Percentiles rank a stretch among this genome's conserved stretches.
Conservation (phyloP, 1,140 invertebrate genomes). For the Micrasema minimum region DNA sequence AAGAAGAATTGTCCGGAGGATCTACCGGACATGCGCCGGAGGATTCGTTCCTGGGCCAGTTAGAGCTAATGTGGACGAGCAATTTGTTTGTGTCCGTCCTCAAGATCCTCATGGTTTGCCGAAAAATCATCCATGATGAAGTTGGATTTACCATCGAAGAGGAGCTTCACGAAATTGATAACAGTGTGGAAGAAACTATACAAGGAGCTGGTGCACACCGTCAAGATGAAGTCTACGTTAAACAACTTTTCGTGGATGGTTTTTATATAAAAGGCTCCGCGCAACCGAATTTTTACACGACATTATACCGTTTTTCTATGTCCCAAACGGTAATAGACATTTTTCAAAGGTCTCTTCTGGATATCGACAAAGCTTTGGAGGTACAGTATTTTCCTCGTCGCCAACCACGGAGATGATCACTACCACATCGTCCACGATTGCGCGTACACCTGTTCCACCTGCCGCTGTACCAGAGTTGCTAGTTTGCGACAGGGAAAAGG, state of each 20-base stretch:
- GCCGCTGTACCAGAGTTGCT: neutral
- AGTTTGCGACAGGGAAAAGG: neutral
- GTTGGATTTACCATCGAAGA: neutral
- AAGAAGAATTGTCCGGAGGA: no score
- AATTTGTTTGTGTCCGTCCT: no score
- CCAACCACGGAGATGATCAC: neutral
- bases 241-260: neutral
- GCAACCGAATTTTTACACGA: neutral
- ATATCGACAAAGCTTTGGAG: neutral
- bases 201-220: neutral
- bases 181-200: neutral
- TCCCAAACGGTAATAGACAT: no score
- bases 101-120: no score
- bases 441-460: neutral
- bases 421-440: constrained; percentile 1
- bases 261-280: neutral
- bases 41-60: no score
- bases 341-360: neutral
- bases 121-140: no score
- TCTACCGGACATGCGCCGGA: no score
- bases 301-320: neutral
- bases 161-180: neutral
- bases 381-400: neutral
- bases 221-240: neutral
- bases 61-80: no score